phyloP scores from a whole-genome alignment of 2,888 invertebrate genomes.

The Apamea crenata region DNA sequence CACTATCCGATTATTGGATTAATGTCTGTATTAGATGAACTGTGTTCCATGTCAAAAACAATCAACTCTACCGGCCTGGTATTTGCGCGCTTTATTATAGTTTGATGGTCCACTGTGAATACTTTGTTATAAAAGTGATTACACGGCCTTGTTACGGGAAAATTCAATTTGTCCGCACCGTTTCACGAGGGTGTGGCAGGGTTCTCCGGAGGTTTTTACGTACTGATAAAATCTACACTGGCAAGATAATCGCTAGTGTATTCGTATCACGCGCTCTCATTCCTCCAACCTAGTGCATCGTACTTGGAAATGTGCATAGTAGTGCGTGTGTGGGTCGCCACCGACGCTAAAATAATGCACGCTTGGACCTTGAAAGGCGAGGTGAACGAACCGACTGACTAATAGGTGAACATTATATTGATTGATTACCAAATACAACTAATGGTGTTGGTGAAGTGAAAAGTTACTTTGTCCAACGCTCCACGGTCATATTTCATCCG shows the following conservation, averaged over 20 bases:
- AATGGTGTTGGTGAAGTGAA: conserved; percentile 73
- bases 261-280: conserved; percentile 87
- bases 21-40: conserved; percentile 34
- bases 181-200: conserved; percentile 79
- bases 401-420: conserved; percentile 80
- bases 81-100: conserved; percentile 66
- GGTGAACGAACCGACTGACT: conserved; percentile 82
- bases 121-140: conserved; percentile 77
- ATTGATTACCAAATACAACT: conserved; percentile 80
- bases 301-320: conserved; percentile 85
- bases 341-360: conserved; percentile 82
- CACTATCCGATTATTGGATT: conserved; percentile 50
- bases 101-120: conserved; percentile 71
- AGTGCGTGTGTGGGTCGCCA: conserved; percentile 82
- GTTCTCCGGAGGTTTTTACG: conserved; percentile 78
- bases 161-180: conserved; percentile 83
- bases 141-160: conserved; percentile 74
- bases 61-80: conserved; percentile 51
- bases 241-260: conserved; percentile 80
- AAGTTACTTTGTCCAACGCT: conserved; percentile 73
- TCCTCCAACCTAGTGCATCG: conserved; percentile 87
- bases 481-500: conserved; percentile 70
- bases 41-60: conserved; percentile 56
- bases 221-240: conserved; percentile 82
- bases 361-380: conserved; percentile 82